A percentile compares a stretch with the other conserved stretches of the same genome.
These are phyloP conservation scores for Lagopus muta DNA, from an alignment of 2,113 vertebrate genomes.

Conservation along the genomic window DNA sequence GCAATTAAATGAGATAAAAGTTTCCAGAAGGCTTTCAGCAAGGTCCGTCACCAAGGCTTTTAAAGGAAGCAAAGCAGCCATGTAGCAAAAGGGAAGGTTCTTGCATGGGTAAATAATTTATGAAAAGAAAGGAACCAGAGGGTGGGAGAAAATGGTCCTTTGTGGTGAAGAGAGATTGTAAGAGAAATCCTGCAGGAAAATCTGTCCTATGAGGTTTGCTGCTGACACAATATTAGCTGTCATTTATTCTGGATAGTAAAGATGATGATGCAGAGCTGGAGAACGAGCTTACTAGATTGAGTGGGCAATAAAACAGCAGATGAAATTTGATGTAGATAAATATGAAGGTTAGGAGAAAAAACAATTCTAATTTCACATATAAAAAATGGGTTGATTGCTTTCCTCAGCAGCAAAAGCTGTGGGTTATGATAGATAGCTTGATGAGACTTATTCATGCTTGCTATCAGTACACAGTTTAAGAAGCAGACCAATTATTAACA, in stretches of 20 bases:
- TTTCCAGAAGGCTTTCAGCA: constrained; percentile 16
- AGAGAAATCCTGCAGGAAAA: not conserved
- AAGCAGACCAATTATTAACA: not conserved
- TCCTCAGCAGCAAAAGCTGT: not conserved
- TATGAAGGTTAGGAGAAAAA: constrained; percentile 1
- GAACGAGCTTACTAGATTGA: not conserved
- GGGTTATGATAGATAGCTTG: not conserved
- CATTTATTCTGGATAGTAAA: not conserved
- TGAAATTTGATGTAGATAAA: constrained; percentile 36
- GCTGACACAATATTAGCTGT: not conserved
- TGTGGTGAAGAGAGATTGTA: not conserved
- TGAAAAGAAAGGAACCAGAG: not conserved
- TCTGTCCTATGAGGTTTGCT: not conserved
- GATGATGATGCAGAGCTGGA: not conserved
- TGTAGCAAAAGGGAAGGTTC: not conserved
- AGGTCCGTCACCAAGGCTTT: constrained; percentile 3
- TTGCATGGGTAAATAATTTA: not conserved
- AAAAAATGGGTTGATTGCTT: not conserved
- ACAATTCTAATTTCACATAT: not conserved
- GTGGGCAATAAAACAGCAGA: constrained; percentile 7
- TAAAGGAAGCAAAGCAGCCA: not conserved
- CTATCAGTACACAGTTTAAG: not conserved
- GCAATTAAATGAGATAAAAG: not conserved
- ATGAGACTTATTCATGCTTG: not conserved
- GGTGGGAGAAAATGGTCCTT: not conserved